Evolutionary conservation across 2,797 vertebrate genomes (phyloP).

Genomic region (Megalops cyprinoides): DNA sequence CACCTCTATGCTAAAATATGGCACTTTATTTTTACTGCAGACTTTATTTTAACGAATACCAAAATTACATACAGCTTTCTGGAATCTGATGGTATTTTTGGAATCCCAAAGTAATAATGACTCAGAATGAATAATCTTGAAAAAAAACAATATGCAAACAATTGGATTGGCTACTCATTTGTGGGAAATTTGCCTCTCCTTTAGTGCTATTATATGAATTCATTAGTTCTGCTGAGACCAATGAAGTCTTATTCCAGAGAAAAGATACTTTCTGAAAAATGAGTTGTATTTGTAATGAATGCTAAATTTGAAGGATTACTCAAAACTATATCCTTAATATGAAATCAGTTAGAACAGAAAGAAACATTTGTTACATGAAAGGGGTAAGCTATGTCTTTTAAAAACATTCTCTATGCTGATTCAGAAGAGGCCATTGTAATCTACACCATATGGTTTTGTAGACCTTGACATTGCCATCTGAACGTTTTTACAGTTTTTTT

Average conservation of each 20-base stretch:
- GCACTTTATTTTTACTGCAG: conserved; percentile 55
- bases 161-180: neutral
- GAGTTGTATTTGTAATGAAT: neutral
- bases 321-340: neutral
- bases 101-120: conserved; percentile 6
- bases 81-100: conserved; percentile 28
- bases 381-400: neutral
- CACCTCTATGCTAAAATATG: conserved; percentile 55
- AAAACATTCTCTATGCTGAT: conserved; percentile 1
- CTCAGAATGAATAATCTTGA: conserved; percentile 20
- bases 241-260: neutral
- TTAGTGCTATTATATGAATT: neutral
- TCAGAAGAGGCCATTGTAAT: neutral
- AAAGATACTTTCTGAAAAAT: conserved; percentile 3
- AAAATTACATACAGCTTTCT: conserved; percentile 36
- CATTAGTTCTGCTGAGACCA: neutral
- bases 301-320: neutral
- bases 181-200: conserved; percentile 6
- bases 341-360: conserved; percentile 3
- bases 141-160: conserved; percentile 30
- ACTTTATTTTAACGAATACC: conserved; percentile 36
- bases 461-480: neutral
- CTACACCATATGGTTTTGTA: conserved; percentile 5
- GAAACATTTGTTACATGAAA: neutral
- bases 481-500: conserved; percentile 19